Percentiles rank a stretch among this genome's conserved stretches.
phyloP scores from a whole-genome alignment of 2,113 vertebrate genomes.

The Cinclus mexicanus region DNA sequence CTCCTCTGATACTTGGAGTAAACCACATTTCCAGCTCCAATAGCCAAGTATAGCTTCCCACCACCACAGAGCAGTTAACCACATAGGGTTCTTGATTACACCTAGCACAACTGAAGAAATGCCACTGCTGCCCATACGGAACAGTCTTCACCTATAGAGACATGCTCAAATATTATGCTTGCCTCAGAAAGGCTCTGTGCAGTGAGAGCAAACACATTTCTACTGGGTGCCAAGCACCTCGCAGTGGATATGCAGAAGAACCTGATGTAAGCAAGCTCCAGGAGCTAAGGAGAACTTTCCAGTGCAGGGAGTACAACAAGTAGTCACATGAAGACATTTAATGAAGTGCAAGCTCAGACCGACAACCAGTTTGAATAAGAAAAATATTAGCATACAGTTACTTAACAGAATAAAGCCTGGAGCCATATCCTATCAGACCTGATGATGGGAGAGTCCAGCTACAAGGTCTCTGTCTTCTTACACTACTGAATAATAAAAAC shows the following conservation, averaged over 20 bases:
- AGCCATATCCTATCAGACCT: neutral
- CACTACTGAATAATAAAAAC: neutral
- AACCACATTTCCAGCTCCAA: neutral
- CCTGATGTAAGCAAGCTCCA: neutral
- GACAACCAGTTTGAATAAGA: neutral
- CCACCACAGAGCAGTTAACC: neutral
- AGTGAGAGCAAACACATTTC: neutral
- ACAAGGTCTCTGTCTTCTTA: neutral
- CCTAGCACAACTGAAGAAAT: neutral
- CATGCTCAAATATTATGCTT: neutral
- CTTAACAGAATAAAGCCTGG: neutral
- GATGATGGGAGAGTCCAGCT: neutral
- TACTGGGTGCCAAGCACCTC: neutral
- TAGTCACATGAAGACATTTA: conserved; percentile 1
- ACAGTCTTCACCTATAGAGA: neutral
- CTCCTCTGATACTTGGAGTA: neutral
- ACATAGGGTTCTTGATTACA: neutral
- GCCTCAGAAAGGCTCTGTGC: neutral
- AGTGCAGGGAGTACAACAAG: neutral
- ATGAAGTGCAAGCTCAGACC: neutral
- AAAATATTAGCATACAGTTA: neutral
- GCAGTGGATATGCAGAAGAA: neutral
- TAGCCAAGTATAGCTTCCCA: neutral
- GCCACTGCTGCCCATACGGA: neutral
- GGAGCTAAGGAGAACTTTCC: neutral